phyloP scores from a whole-genome alignment of 1,140 invertebrate species.

The Drosophila sp. region DNA sequence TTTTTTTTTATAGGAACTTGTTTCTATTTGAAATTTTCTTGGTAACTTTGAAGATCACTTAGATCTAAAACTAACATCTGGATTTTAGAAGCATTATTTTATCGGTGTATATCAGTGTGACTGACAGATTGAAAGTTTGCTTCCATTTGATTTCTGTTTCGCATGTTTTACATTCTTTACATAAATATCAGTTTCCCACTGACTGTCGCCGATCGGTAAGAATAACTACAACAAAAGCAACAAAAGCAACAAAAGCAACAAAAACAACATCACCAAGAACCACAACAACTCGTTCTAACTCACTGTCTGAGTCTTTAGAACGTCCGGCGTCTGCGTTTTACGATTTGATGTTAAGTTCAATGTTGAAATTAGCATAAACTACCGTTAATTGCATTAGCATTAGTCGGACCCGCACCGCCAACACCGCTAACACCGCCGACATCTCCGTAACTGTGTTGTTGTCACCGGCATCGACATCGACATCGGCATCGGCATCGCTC shows the following conservation, averaged over 20 bases:
- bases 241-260: constrained; percentile 9
- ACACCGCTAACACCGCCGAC: constrained; percentile 4
- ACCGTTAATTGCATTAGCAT: constrained; percentile 82
- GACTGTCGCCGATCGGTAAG: constrained; percentile 1
- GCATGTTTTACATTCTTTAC: constrained; percentile 47
- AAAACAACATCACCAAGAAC: too few relatives aligned
- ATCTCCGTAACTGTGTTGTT: not conserved
- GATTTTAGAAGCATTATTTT: too few relatives aligned
- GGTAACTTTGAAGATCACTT: too few relatives aligned
- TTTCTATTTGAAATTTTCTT: too few relatives aligned
- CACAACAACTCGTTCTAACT: constrained; percentile 39
- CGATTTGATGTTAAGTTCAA: constrained; percentile 80
- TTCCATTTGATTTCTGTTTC: constrained; percentile 17
- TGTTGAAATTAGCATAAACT: constrained; percentile 84
- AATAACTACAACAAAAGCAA: constrained; percentile 1
- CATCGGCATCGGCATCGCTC: not conserved
- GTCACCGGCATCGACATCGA: not conserved
- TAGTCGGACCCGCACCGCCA: constrained; percentile 64
- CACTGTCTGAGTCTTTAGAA: constrained; percentile 45
- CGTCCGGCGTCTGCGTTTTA: constrained; percentile 43
- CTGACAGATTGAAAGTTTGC: constrained; percentile 10
- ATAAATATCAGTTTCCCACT: constrained; percentile 75
- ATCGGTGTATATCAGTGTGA: constrained; percentile 3
- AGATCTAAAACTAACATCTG: too few relatives aligned
- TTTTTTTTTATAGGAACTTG: too few relatives aligned